Evolutionary conservation across 2,888 invertebrate species (phyloP).

Genomic region (Napeogenes inachia): DNA sequence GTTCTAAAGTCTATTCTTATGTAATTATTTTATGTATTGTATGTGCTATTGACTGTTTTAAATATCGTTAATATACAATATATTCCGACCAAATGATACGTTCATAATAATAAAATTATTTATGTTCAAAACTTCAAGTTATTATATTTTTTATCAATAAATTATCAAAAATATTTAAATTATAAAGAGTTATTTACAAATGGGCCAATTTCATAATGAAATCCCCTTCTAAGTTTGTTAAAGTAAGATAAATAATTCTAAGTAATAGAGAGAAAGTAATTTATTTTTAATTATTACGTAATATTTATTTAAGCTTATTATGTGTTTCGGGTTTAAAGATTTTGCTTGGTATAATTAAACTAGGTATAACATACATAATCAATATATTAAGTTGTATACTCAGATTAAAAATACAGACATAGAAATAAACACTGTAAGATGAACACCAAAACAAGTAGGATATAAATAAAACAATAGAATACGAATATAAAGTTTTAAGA

Average conservation of each 20-base stretch:
- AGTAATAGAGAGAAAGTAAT: too few relatives aligned
- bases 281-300: too few relatives aligned
- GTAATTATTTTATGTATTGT: background rate
- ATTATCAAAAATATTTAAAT: too few relatives aligned
- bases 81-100: background rate
- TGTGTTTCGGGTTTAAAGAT: too few relatives aligned
- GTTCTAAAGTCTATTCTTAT: conserved; percentile 1
- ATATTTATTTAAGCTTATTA: too few relatives aligned
- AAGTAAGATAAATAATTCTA: too few relatives aligned
- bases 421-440: conserved; percentile 18
- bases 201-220: too few relatives aligned
- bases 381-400: conserved; percentile 7
- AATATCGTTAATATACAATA: background rate
- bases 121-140: too few relatives aligned
- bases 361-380: conserved; percentile 1
- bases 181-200: too few relatives aligned
- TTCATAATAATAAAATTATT: conserved; percentile 1
- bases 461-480: conserved; percentile 4
- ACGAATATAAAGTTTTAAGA: background rate
- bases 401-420: conserved; percentile 4
- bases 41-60: background rate
- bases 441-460: conserved; percentile 19
- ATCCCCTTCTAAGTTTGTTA: too few relatives aligned
- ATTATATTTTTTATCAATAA: too few relatives aligned
- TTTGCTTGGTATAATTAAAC: too few relatives aligned